Conservation (phyloP, 2,888 invertebrate species). For the Amphiduros pacificus region DNA sequence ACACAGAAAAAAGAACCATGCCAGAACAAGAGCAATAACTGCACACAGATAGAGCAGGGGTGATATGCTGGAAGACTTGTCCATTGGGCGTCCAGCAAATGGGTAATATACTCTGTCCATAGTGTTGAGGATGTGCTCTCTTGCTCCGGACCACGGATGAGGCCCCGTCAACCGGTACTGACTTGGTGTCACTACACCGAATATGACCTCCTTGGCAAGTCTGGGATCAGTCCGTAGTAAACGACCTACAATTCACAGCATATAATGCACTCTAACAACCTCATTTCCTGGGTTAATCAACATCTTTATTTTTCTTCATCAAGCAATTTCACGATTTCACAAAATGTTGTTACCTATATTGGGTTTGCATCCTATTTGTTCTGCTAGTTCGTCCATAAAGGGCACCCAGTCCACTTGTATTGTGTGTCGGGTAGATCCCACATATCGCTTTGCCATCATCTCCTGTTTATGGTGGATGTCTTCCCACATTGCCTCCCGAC, state of each 20-base stretch:
- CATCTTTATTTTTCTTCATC: too few species aligned
- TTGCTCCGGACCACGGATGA: slow-evolving; percentile 59
- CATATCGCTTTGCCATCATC: slow-evolving; percentile 41
- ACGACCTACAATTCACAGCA: slow-evolving; percentile 36
- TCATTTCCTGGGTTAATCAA: too few species aligned
- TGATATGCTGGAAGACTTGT: too few species aligned
- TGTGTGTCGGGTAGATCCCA: slow-evolving; percentile 52
- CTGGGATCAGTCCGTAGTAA: slow-evolving; percentile 37
- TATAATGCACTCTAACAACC: too few species aligned
- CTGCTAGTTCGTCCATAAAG: slow-evolving; percentile 61
- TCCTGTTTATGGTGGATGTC: slow-evolving; percentile 50
- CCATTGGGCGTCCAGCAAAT: too few species aligned
- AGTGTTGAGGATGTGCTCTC: slow-evolving; percentile 57
- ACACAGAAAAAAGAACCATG: too few species aligned
- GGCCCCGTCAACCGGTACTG: slow-evolving; percentile 58
- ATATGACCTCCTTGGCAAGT: slow-evolving; percentile 41
- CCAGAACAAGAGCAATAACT: too few species aligned
- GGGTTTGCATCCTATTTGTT: slow-evolving; percentile 57
- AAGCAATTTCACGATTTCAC: too few species aligned
- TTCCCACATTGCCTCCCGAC: slow-evolving; percentile 40
- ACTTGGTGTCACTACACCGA: slow-evolving; percentile 53
- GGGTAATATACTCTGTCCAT: too few species aligned
- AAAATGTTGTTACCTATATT: slow-evolving; percentile 47
- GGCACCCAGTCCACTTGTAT: slow-evolving; percentile 56
- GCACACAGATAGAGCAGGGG: too few species aligned